Evolutionary conservation across 2,797 vertebrate genomes (phyloP).

Genomic region (Anas bernieri): DNA sequence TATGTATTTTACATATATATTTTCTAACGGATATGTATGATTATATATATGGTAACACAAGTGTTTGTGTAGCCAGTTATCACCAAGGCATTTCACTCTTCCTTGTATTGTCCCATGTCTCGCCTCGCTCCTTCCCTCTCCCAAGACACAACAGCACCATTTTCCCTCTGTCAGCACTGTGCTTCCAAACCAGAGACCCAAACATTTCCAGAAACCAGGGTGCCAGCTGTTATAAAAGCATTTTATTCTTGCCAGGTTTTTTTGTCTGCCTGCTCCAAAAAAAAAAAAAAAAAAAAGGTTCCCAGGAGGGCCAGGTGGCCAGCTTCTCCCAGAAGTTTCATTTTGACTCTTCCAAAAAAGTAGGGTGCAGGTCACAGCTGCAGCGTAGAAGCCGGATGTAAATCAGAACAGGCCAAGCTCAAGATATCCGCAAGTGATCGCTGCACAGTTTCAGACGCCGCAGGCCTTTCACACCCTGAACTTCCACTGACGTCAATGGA

Average conservation of each 20-base stretch:
- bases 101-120: neutral
- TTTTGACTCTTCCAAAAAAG: constrained; percentile 24
- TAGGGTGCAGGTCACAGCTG: constrained; percentile 12
- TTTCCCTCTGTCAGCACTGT: neutral
- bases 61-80: neutral
- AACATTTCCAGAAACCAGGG: neutral
- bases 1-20: neutral
- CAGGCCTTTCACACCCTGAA: constrained; percentile 20
- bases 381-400: neutral
- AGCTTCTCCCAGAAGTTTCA: constrained; percentile 1
- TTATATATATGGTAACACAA: neutral
- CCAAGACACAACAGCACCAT: neutral
- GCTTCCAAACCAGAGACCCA: neutral
- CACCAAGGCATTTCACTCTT: neutral
- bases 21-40: neutral
- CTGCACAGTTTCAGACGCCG: constrained; percentile 43
- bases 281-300: neutral
- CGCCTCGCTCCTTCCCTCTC: neutral
- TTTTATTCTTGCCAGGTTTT: neutral
- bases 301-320: neutral
- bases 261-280: neutral
- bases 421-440: neutral
- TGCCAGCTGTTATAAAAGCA: neutral
- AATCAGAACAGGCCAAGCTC: constrained; percentile 11
- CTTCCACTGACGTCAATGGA: constrained; percentile 67